Base-by-base conservation (phyloP, 2,888 invertebrate genomes). In the Plagodis pulveraria region DNA sequence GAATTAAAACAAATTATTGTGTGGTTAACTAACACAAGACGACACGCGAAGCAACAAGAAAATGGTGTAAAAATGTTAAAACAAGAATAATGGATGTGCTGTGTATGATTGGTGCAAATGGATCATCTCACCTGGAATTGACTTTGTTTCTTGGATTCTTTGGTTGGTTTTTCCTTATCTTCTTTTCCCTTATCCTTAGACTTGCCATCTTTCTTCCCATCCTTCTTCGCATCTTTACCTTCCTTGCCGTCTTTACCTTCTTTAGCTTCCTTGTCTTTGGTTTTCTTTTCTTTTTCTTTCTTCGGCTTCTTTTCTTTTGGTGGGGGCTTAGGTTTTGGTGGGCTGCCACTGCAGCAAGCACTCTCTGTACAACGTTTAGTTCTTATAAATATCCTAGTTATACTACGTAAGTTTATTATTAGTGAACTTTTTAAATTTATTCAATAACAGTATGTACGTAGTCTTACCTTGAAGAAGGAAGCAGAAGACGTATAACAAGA, bases 401-500 rank as follows among this genome's bases (percentile, higher is more conserved):
- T 22, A 22, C 22, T 1, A 22, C 22, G 22, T 22, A 22, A 22
- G 22, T 22, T 22, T 22, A 1, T 22, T 22, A 22, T 22, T 22
- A 22, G 22, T 22, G 22, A 22, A 22, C 22, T 22, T 22, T 55
- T 34, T 22, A 9, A 5, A 0, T 0, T 33, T 8, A 33, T 33
- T 10, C 10, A 10, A n/a, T 32, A n/a, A 46, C 34, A 34, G 11
- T 35, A 35, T 8, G 12, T 46, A n/a, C 36, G 36, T 41, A 42
- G 62, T 82, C 89, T 84, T 81, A 95, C 95, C 95, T 94, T 97
- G 98, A 73, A 98, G 95, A 76, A 98, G 94, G 94, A 98, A 98
- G 93, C 98, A 97, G 94, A 98, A 98, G 71, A 98, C 98, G 93
- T 98, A 98, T 73, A 98, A 94, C 83, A 98, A 94, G 93, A 98